These are phyloP conservation scores for Danio albolineatus DNA, from an alignment of 2,797 vertebrate species.

Conservation along the genomic window DNA sequence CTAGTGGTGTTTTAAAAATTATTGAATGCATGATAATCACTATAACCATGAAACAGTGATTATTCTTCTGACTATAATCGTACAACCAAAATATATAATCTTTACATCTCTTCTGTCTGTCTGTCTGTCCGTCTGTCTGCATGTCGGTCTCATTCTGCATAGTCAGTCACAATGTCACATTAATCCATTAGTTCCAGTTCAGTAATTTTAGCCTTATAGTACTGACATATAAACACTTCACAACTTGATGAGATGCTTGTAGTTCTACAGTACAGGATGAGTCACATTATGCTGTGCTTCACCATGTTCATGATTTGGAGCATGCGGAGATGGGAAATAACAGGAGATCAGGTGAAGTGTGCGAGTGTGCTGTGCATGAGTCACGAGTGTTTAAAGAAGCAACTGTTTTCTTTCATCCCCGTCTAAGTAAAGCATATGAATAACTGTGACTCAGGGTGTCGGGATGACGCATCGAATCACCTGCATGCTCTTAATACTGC, in stretches of 20 bases:
- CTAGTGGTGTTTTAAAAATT: no score
- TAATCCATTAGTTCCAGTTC: background rate
- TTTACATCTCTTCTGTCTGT: background rate
- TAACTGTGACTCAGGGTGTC: background rate
- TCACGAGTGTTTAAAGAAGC: conserved; percentile 4
- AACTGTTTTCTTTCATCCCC: conserved; percentile 4
- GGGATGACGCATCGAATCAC: background rate
- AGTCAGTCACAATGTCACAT: background rate
- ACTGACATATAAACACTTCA: background rate
- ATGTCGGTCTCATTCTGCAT: background rate
- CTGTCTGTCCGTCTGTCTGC: background rate
- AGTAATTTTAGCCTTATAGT: background rate
- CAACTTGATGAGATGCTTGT: background rate
- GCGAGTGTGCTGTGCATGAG: background rate
- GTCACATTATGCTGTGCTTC: background rate
- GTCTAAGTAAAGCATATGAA: background rate
- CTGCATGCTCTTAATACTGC: conserved; percentile 16
- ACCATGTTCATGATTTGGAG: background rate
- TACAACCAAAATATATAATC: no score
- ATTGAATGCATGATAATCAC: no score
- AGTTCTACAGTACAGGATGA: background rate
- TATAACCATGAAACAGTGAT: no score
- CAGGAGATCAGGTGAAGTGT: background rate
- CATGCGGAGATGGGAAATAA: background rate
- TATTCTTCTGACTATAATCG: no score